These are phyloP conservation scores for Nephrotoma flavescens DNA, from an alignment of 2,888 invertebrate species.

Conservation along the genomic window DNA sequence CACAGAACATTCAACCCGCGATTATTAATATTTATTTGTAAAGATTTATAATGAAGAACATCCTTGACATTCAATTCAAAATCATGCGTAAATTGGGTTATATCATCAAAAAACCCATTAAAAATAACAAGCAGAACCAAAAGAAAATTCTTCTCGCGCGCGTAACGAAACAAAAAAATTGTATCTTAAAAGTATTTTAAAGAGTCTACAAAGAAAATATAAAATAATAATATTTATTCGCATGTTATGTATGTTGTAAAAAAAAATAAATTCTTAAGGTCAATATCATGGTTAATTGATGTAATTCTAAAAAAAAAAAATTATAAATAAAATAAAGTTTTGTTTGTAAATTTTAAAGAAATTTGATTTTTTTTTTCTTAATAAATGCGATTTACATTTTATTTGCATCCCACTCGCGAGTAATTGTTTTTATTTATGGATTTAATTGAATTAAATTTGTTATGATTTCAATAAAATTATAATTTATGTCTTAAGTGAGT, in stretches of 20 bases:
- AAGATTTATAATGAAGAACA: background rate
- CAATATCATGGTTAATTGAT: conserved; percentile 4
- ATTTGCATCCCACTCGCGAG: background rate
- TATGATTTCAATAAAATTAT: background rate
- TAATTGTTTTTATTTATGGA: background rate
- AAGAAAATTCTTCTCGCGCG: background rate
- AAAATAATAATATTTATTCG: background rate
- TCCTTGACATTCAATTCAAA: background rate
- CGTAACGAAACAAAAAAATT: background rate
- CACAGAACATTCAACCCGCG: background rate
- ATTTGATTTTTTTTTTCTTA: background rate
- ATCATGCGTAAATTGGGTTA: background rate
- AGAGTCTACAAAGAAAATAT: background rate
- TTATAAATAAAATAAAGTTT: background rate
- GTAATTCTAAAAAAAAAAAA: background rate
- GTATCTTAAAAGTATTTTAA: background rate
- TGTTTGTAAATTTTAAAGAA: background rate
- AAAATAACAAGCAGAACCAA: background rate
- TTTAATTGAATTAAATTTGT: background rate
- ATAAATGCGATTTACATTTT: background rate
- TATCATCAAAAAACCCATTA: background rate
- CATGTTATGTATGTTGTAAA: background rate
- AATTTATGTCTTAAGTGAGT: background rate
- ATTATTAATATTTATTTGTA: background rate
- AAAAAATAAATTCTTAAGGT: background rate